These are phyloP conservation scores for Scarus forsteni DNA, from an alignment of 2,797 vertebrate genomes.

Conservation along the genomic window DNA sequence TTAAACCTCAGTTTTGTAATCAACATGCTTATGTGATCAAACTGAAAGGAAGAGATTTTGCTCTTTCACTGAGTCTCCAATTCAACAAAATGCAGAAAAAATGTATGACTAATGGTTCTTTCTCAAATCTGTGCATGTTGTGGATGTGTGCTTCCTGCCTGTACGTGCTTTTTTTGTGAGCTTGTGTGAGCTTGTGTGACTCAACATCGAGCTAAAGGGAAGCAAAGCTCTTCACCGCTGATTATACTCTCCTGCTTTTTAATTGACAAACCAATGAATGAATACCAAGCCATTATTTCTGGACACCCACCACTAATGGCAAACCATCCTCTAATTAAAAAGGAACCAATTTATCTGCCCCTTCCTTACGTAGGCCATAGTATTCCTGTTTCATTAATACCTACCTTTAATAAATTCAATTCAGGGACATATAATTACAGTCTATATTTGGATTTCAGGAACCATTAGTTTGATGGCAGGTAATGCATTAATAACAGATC, in stretches of 20 bases:
- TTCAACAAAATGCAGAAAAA: not conserved
- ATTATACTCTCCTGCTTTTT: constrained; percentile 64
- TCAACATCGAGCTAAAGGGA: constrained; percentile 55
- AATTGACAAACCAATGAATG: constrained; percentile 69
- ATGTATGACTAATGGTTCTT: constrained; percentile 5
- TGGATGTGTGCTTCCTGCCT: constrained; percentile 7
- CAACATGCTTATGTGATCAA: not conserved
- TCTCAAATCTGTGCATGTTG: constrained; percentile 12
- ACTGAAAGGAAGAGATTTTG: not conserved
- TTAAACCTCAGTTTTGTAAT: not conserved
- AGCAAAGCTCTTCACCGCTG: constrained; percentile 36
- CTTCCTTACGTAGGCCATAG: constrained; percentile 42
- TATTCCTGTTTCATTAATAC: constrained; percentile 57
- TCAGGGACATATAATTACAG: constrained; percentile 50
- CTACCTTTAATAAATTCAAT: constrained; percentile 64
- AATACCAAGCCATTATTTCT: constrained; percentile 61
- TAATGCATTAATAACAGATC: constrained; percentile 13
- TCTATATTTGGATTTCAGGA: constrained; percentile 40
- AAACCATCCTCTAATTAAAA: constrained; percentile 65
- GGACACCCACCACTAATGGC: constrained; percentile 57
- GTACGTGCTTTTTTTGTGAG: constrained; percentile 38
- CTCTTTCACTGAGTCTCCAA: not conserved
- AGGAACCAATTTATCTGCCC: constrained; percentile 56
- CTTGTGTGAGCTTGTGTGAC: constrained; percentile 52
- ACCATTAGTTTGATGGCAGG: constrained; percentile 21